A percentile compares a stretch with the other conserved stretches of the same genome.
Evolutionary conservation across 2,888 invertebrate genomes (phyloP).

Genomic region (Caradrina clavipalpis): DNA sequence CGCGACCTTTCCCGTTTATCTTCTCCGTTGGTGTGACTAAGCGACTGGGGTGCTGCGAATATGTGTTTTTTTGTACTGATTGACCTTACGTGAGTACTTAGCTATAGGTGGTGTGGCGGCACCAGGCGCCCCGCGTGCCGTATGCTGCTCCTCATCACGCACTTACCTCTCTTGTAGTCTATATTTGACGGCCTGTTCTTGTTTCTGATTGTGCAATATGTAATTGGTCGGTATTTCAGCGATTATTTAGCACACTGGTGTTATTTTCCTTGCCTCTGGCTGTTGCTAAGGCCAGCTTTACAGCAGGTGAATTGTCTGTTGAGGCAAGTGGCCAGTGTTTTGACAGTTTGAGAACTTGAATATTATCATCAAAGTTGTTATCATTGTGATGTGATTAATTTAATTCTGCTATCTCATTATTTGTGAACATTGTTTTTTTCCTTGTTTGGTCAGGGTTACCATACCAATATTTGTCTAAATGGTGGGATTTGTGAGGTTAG

Average conservation of each 20-base stretch:
- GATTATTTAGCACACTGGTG: slow-evolving; percentile 50
- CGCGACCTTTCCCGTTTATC: slow-evolving; percentile 87
- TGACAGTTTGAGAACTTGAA: slow-evolving; percentile 38
- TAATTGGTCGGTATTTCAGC: slow-evolving; percentile 37
- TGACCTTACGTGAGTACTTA: slow-evolving; percentile 80
- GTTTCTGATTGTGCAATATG: slow-evolving; percentile 46
- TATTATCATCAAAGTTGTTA: slow-evolving; percentile 59
- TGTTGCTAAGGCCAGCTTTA: slow-evolving; percentile 60
- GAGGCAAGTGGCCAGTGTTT: slow-evolving; percentile 35
- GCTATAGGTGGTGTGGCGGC: slow-evolving; percentile 72
- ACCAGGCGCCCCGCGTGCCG: slow-evolving; percentile 76
- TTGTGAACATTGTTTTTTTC: slow-evolving; percentile 26
- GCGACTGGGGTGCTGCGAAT: slow-evolving; percentile 71
- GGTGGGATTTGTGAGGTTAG: slow-evolving; percentile 27
- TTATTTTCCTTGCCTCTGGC: slow-evolving; percentile 37
- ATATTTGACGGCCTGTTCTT: slow-evolving; percentile 34
- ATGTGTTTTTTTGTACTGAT: slow-evolving; percentile 78
- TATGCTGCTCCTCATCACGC: slow-evolving; percentile 64
- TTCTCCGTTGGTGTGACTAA: slow-evolving; percentile 73
- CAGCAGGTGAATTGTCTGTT: slow-evolving; percentile 34
- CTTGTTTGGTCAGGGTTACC: slow-evolving; percentile 28
- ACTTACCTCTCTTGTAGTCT: slow-evolving; percentile 54
- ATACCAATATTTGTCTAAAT: slow-evolving; percentile 13
- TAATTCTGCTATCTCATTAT: slow-evolving; percentile 49
- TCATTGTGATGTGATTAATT: slow-evolving; percentile 57